Evolutionary conservation across 1,140 invertebrate species (phyloP).

Genomic region (Microplitis mediator): DNA sequence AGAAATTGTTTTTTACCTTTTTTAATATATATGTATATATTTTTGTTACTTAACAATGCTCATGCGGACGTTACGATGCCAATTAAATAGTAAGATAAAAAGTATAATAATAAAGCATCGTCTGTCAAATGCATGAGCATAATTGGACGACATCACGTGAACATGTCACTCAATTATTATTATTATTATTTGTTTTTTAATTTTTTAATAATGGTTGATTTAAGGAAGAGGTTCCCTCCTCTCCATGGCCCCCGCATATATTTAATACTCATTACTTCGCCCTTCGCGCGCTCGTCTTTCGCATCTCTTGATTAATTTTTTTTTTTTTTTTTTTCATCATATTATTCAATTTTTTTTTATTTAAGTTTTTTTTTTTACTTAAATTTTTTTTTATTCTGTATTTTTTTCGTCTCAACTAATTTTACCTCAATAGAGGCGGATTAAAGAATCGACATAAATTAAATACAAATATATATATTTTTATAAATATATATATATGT

Average conservation of each 20-base stretch:
- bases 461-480: neutral
- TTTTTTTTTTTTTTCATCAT: constrained; percentile 35
- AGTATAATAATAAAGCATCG: constrained; percentile 28
- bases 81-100: constrained; percentile 4
- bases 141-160: constrained; percentile 26
- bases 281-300: constrained; percentile 42
- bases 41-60: neutral
- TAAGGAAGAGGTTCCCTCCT: constrained; percentile 59
- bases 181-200: constrained; percentile 34
- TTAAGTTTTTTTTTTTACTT: constrained; percentile 9
- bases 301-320: constrained; percentile 43
- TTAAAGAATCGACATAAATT: neutral
- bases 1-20: neutral
- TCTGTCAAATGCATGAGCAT: neutral
- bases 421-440: neutral
- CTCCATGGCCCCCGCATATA: constrained; percentile 61
- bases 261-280: constrained; percentile 57
- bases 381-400: constrained; percentile 5
- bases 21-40: neutral
- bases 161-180: constrained; percentile 26
- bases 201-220: constrained; percentile 36
- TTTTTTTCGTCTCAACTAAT: neutral
- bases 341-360: constrained; percentile 36
- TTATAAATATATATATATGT: neutral
- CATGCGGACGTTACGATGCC: constrained; percentile 6